Evolutionary conservation across 2,888 invertebrate genomes (phyloP), one percentile per base, ranked within the genome.

Genomic region (Hylaea fasciaria): DNA sequence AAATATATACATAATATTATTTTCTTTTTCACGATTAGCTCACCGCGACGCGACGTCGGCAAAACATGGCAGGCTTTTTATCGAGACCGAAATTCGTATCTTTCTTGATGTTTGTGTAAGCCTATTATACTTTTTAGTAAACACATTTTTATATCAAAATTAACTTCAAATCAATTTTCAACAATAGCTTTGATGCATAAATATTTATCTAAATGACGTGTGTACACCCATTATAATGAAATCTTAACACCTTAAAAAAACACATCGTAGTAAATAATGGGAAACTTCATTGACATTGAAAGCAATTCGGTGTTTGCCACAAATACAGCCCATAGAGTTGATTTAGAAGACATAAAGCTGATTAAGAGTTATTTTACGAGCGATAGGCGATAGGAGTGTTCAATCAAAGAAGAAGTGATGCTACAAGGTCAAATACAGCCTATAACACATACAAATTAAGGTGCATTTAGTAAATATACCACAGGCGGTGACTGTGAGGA

Each of bases 281-380:
- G 2, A n/a, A 13, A 52, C 16, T 37, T 2, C 29, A 13, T 1
- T 17, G 13, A 11, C 17, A 17, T 32, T 13, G 9, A 32, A 10
- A 32, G 3, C 1, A 32, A 65, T 52, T 10, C 39, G 54, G 41
- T 32, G 9, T 46, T 11, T 45, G 22, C 4, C 16, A 16, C 11
- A 47, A 0, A 12, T 14, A 47, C 10, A 49, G 59, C 57, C 46
- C 32, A 41, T 32, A 14, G 11, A 11, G 49, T 66, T 69, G 68
- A 71, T 76, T 65, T 55, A 69, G 56, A 65, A 69, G 62, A 64
- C 57, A 74, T 70, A 73, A 70, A 53, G 52, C 57, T 62, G 71
- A 76, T 71, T 61, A 71, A 76, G 66, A 64, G 65, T 68, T 71
- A 64, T 69, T 72, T 72, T 64, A 72, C 64, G 66, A 66, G 57